These are phyloP conservation scores for Penelope pileata DNA, from an alignment of 2,113 vertebrate species.

Conservation along the genomic window DNA sequence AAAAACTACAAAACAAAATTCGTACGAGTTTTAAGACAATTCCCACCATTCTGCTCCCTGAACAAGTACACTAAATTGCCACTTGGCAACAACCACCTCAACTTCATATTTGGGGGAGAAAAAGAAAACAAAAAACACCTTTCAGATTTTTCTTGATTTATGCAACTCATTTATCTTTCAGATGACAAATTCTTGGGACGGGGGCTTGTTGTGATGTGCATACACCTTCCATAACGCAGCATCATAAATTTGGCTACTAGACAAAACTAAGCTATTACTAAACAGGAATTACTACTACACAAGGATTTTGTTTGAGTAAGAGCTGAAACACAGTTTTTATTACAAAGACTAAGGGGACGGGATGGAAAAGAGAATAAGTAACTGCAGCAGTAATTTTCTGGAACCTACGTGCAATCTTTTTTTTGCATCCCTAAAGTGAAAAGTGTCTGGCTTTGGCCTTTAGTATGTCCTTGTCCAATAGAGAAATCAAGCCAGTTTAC, in stretches of 20 bases:
- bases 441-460: conserved; percentile 10
- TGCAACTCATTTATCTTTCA: neutral
- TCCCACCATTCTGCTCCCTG: neutral
- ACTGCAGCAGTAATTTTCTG: neutral
- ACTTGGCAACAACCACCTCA: neutral
- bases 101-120: neutral
- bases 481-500: conserved; percentile 12
- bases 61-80: neutral
- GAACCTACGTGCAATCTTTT: neutral
- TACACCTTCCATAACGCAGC: neutral
- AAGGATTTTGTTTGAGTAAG: neutral
- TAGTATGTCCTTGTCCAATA: neutral
- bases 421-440: neutral
- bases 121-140: neutral
- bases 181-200: neutral
- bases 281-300: neutral
- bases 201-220: neutral
- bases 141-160: neutral
- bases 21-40: neutral
- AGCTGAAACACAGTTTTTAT: neutral
- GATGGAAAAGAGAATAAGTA: neutral
- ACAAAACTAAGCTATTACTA: neutral
- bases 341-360: neutral
- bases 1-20: neutral
- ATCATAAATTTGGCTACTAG: neutral